Evolutionary conservation across 1,140 invertebrate genomes (phyloP).

Genomic region (Halesus radiatus): DNA sequence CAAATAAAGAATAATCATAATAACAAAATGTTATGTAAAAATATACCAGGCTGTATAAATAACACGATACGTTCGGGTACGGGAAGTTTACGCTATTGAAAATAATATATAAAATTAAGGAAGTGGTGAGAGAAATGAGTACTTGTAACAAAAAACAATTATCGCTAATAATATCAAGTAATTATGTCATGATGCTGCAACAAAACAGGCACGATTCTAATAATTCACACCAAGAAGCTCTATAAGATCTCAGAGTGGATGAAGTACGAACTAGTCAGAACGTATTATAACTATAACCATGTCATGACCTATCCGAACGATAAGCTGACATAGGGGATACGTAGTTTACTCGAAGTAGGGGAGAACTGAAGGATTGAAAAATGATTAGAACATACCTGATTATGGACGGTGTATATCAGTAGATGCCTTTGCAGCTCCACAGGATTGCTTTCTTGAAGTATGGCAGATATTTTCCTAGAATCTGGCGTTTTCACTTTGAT

Average conservation of each 20-base stretch:
- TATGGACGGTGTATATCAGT: conserved; percentile 85
- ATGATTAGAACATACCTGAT: conserved; percentile 75
- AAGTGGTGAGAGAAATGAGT: too few species aligned
- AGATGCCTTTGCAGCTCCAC: conserved; percentile 87
- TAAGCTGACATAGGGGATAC: not conserved
- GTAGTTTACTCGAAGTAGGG: too few species aligned
- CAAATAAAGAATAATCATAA: too few species aligned
- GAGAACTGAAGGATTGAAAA: not conserved
- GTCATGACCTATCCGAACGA: not conserved
- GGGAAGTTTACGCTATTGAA: too few species aligned
- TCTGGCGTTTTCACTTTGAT: conserved; percentile 73
- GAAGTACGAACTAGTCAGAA: not conserved
- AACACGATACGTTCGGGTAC: too few species aligned
- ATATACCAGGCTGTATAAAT: too few species aligned
- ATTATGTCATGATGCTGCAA: not conserved
- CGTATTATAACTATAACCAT: conserved; percentile 8
- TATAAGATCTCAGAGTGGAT: not conserved
- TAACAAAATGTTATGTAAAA: too few species aligned
- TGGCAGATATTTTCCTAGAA: conserved; percentile 83
- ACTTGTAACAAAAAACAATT: too few species aligned
- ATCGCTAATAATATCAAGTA: too few species aligned
- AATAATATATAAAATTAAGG: too few species aligned
- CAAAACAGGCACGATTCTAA: not conserved
- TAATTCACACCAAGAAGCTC: not conserved
- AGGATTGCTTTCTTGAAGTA: conserved; percentile 84